These are phyloP conservation scores for Lutjanus argentimaculatus DNA, from an alignment of 2,797 vertebrate genomes.

Conservation along the genomic window DNA sequence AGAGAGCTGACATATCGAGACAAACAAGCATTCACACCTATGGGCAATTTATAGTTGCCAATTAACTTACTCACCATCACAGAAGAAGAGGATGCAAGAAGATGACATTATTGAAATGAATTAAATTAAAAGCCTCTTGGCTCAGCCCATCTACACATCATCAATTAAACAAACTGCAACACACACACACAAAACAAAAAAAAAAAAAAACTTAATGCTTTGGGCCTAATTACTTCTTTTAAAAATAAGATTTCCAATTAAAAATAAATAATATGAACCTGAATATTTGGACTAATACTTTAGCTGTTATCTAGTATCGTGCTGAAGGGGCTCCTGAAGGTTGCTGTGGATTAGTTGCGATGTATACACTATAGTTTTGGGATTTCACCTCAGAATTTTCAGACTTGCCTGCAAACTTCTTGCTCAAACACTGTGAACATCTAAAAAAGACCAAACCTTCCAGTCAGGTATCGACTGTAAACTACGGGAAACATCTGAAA, in stretches of 20 bases:
- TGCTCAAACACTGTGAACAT: constrained; percentile 23
- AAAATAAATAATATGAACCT: background rate
- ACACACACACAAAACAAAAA: no score
- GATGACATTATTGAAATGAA: no score
- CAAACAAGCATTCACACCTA: no score
- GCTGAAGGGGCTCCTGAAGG: background rate
- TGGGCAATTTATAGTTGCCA: no score
- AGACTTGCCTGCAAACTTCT: background rate
- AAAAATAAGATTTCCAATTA: no score
- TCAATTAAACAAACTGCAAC: no score
- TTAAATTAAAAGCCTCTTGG: no score
- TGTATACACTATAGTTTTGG: background rate
- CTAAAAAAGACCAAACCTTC: constrained; percentile 5
- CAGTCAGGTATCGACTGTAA: constrained; percentile 21
- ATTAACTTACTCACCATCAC: no score
- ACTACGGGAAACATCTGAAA: constrained; percentile 37
- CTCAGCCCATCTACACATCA: background rate
- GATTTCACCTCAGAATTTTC: background rate
- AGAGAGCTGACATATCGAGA: no score
- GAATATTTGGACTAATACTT: background rate
- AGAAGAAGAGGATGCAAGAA: no score
- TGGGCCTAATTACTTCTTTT: background rate
- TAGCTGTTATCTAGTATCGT: background rate
- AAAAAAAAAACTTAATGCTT: background rate
- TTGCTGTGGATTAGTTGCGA: constrained; percentile 17